phyloP scores from a whole-genome alignment of 1,140 invertebrate genomes.

The Bathynomus jamesi region DNA sequence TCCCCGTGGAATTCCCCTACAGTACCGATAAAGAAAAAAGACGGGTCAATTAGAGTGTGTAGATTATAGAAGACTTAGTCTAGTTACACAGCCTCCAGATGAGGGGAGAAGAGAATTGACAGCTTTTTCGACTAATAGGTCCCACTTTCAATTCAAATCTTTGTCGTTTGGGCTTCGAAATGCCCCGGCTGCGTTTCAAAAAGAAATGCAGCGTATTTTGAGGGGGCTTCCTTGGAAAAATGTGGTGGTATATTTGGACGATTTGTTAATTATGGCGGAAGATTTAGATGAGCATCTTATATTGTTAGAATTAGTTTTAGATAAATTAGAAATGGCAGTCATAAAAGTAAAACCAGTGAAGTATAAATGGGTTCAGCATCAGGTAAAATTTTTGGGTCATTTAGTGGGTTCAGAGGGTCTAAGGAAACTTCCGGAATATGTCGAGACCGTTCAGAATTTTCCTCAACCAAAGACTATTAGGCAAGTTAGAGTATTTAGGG shows the following conservation, averaged over 20 bases:
- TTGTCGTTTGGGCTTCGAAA: slow-evolving; percentile 42
- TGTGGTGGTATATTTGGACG: slow-evolving; percentile 2
- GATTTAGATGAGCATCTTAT: not conserved
- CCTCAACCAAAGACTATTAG: not conserved
- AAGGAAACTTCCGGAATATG: not conserved
- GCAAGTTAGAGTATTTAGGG: not conserved
- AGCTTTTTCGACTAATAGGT: slow-evolving; percentile 6
- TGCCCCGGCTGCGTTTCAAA: slow-evolving; percentile 40
- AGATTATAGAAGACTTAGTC: too few species aligned
- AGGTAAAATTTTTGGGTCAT: too few species aligned
- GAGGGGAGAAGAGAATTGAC: slow-evolving; percentile 6
- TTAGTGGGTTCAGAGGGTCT: not conserved
- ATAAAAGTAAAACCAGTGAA: too few species aligned
- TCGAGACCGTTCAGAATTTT: not conserved
- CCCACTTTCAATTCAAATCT: slow-evolving; percentile 39
- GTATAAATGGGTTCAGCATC: too few species aligned
- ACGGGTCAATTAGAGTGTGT: too few species aligned
- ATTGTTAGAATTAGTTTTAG: too few species aligned
- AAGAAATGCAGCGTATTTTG: slow-evolving; percentile 40
- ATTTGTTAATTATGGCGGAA: not conserved
- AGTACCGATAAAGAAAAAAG: too few species aligned
- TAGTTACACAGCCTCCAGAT: not conserved
- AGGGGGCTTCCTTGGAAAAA: slow-evolving; percentile 29
- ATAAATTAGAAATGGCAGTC: too few species aligned
- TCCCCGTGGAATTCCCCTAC: too few species aligned